Evolutionary conservation across 2,113 vertebrate species (phyloP).

Genomic region (Elgaria multicarinata): DNA sequence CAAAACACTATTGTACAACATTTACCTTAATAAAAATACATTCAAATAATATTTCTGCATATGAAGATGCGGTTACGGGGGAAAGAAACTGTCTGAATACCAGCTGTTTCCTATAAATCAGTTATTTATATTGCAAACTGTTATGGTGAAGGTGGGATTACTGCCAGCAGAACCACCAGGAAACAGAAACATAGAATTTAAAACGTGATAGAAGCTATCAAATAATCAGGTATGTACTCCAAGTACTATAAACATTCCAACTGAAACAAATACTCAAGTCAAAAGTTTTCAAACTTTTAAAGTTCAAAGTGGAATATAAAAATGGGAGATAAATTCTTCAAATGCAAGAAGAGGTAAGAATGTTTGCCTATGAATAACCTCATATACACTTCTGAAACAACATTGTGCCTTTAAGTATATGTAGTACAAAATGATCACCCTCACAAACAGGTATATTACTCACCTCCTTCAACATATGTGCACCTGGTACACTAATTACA

Average conservation of each 20-base stretch:
- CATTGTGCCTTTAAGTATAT: neutral
- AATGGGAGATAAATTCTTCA: neutral
- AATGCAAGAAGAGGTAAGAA: neutral
- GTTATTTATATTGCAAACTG: neutral
- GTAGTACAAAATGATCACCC: neutral
- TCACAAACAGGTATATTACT: conserved; percentile 8
- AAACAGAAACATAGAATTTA: neutral
- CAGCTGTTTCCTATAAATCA: neutral
- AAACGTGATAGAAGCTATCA: neutral
- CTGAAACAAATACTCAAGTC: neutral
- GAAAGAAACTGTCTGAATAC: no score
- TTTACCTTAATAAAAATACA: neutral
- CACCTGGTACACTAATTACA: neutral
- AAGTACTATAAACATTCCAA: neutral
- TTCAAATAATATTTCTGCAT: neutral
- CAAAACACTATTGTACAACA: neutral
- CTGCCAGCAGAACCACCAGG: neutral
- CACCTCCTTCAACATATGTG: neutral
- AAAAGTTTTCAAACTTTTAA: neutral
- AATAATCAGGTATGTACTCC: neutral
- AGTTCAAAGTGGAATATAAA: neutral
- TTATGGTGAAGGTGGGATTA: neutral
- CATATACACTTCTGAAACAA: conserved; percentile 32
- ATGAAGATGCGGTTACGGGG: neutral
- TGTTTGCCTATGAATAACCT: neutral